These are phyloP conservation scores for Anoplophora glabripennis DNA, from an alignment of 1,140 invertebrate species.

Conservation along the genomic window DNA sequence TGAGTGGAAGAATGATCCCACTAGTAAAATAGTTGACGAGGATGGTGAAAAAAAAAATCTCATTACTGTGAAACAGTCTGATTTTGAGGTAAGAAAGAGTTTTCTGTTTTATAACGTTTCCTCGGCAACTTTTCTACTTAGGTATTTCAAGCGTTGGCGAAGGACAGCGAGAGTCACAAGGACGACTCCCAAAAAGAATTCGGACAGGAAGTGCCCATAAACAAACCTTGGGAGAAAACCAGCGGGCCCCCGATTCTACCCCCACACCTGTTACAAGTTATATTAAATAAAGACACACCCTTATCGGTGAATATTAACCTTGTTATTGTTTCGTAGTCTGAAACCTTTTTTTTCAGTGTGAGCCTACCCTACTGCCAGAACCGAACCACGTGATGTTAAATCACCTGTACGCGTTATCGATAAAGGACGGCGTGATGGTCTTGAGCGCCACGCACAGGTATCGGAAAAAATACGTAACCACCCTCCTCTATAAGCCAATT, in stretches of 20 bases:
- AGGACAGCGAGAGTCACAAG: conserved; percentile 78
- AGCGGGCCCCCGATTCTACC: conserved; percentile 95
- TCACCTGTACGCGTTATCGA: conserved; percentile 98
- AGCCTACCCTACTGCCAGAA: conserved; percentile 97
- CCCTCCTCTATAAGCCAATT: conserved; percentile 97
- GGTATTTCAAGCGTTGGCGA: conserved; percentile 93
- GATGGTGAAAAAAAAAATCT: conserved; percentile 90
- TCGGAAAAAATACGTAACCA: conserved; percentile 99
- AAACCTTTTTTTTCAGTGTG: conserved; percentile 71
- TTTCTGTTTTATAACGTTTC: no score
- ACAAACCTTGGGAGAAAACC: conserved; percentile 88
- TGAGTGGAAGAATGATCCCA: conserved; percentile 90
- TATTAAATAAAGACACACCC: conserved; percentile 97
- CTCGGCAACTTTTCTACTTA: background rate
- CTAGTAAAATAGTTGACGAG: conserved; percentile 77
- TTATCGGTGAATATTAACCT: conserved; percentile 67
- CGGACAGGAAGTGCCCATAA: conserved; percentile 79
- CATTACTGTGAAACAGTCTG: conserved; percentile 86
- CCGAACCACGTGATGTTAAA: conserved; percentile 99
- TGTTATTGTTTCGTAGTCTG: background rate
- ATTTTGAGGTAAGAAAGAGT: conserved; percentile 77
- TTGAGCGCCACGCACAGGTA: conserved; percentile 95
- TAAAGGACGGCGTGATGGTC: conserved; percentile 99
- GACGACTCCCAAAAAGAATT: conserved; percentile 77
- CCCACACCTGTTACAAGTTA: conserved; percentile 96